Conservation (phyloP, 2,113 vertebrate genomes). For the Geococcyx californianus region DNA sequence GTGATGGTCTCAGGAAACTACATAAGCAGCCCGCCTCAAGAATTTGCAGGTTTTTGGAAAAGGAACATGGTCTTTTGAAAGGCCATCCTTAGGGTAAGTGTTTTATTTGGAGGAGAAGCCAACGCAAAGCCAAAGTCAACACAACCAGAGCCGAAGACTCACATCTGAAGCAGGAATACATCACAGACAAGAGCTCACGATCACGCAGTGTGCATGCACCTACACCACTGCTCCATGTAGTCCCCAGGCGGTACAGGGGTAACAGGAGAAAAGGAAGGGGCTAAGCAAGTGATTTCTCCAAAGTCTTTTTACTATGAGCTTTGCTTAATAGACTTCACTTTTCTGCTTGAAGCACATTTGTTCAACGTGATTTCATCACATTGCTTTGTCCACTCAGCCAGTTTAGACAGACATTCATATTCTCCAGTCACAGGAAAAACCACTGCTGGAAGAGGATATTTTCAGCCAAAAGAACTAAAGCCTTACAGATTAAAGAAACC, state of each 20-base stretch:
- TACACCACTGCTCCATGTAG: background rate
- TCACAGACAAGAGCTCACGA: background rate
- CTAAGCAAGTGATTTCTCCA: background rate
- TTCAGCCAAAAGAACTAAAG: background rate
- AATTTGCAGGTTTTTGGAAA: background rate
- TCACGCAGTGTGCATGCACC: accelerated
- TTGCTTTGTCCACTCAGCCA: background rate
- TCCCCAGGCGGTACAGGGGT: background rate
- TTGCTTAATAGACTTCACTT: background rate
- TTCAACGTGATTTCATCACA: background rate
- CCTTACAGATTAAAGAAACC: background rate
- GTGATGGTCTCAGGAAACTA: background rate
- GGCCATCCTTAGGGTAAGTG: background rate
- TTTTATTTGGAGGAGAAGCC: background rate
- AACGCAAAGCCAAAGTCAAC: background rate
- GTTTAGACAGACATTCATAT: background rate
- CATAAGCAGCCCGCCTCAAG: background rate
- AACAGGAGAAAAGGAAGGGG: background rate
- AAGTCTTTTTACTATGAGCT: background rate
- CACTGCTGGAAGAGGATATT: background rate
- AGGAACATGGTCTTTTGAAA: background rate
- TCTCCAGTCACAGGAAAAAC: background rate
- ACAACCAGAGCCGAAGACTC: background rate
- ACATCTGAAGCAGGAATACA: background rate
- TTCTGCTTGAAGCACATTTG: background rate